Evolutionary conservation across 2,113 vertebrate genomes (phyloP), one percentile per base, ranked within the genome.

Genomic region (Erpornis zantholeuca): DNA sequence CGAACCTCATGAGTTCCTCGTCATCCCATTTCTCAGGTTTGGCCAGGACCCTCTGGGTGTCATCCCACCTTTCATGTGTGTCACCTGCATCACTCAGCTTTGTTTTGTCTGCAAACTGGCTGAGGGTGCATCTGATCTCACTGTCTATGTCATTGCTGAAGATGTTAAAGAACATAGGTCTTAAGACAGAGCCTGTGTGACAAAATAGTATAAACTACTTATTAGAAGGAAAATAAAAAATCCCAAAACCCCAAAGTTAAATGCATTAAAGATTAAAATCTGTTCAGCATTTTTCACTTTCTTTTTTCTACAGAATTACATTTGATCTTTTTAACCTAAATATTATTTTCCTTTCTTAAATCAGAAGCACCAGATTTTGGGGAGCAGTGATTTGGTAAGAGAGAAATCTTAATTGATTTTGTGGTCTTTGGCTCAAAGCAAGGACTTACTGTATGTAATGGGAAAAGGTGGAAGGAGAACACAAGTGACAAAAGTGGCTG

Each of bases 161-260:
- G 22, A 50, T 28, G 42, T 25, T 42, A 36, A 42, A 57, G 31
- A 49, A 25, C 2, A 50, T 9, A 0, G 0, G 42, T 35, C 31
- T 50, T 28, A 36, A 36, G 8, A 57, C 2, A 22, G 29, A 63
- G 13, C 9, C 33, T 29, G 19, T n/a, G 24, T 8, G 12, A 54
- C 10, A 87, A 53, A 54, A 53, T 6, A 61, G 2, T 44, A 47
- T 29, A 9, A 38, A 24, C 3, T 20, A 61, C 29, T 53, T 44
- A 31, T 27, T 2, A 2, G 6, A 40, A 18, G 6, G 35, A 38
- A 79, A 68, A 54, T 3, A 16, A 75, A 15, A 42, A 42, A 7
- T 31, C 3, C 3, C 4, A 7, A 68, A 77, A 2, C 36, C 18
- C 12, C 10, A 44, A 53, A 4, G 6, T 25, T 10, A 70, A 84